Percentiles rank a stretch among this genome's conserved stretches.
Conservation (phyloP, 2,888 invertebrate genomes). For the Scaeva pyrastri region DNA sequence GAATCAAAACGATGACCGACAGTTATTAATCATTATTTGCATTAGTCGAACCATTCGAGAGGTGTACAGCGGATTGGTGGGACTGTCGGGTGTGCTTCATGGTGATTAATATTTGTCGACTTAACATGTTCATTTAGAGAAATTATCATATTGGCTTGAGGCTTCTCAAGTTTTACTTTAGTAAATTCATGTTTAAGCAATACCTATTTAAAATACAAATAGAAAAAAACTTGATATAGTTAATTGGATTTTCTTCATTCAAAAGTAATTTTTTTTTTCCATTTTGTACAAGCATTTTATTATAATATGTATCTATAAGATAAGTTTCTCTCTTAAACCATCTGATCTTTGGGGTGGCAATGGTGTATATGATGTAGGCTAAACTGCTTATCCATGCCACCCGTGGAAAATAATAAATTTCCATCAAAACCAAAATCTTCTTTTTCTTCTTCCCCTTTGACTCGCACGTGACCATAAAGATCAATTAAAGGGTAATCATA, state of each 20-base stretch:
- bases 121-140: slow-evolving; percentile 72
- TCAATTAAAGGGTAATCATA: no score
- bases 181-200: not conserved
- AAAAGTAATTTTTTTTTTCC: not conserved
- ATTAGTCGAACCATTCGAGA: slow-evolving; percentile 69
- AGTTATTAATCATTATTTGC: slow-evolving; percentile 74
- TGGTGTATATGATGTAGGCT: no score
- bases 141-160: slow-evolving; percentile 61
- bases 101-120: slow-evolving; percentile 72
- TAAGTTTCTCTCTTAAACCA: not conserved
- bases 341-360: no score
- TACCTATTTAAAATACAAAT: not conserved
- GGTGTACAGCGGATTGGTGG: not conserved
- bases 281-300: no score
- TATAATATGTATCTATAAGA: not conserved
- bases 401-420: no score
- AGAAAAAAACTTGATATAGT: not conserved
- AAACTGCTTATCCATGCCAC: no score
- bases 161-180: slow-evolving; percentile 26
- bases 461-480: no score
- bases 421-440: no score
- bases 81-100: slow-evolving; percentile 36
- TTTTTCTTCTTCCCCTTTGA: no score
- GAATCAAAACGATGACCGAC: slow-evolving; percentile 69
- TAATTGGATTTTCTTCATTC: slow-evolving; percentile 4